A percentile compares a stretch with the other conserved stretches of the same genome.
These are phyloP conservation scores for Corella eumyota DNA, from an alignment of 23 tunicate species.

Conservation along the genomic window DNA sequence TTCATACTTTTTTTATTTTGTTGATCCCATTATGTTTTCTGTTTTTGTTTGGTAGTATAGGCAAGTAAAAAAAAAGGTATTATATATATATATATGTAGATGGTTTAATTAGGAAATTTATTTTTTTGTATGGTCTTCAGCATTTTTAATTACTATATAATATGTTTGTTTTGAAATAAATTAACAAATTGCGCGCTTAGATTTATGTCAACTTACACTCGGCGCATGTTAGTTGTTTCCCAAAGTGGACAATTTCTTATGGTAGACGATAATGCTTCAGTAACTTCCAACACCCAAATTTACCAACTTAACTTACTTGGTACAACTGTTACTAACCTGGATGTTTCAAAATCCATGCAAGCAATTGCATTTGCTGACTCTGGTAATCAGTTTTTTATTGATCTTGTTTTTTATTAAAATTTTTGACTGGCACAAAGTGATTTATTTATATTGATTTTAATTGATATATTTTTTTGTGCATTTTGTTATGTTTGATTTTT, in stretches of 20 bases:
- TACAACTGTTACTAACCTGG: conserved; percentile 37
- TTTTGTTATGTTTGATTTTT: neutral
- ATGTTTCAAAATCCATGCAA: conserved; percentile 59
- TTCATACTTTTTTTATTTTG: neutral
- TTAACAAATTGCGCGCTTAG: too few relatives aligned
- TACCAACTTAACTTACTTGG: conserved; percentile 68
- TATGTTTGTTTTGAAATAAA: too few relatives aligned
- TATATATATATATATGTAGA: too few relatives aligned
- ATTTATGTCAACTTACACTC: conserved; percentile 79
- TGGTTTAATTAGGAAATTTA: too few relatives aligned
- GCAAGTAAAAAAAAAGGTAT: too few relatives aligned
- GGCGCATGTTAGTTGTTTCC: conserved; percentile 64
- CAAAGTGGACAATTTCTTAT: conserved; percentile 85
- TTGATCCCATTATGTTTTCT: neutral
- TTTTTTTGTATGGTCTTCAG: too few relatives aligned
- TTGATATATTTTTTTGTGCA: neutral
- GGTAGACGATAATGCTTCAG: conserved; percentile 80
- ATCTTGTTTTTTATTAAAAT: neutral
- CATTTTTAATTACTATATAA: too few relatives aligned
- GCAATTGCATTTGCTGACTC: conserved; percentile 85
- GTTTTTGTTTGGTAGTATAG: too few relatives aligned
- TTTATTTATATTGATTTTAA: neutral
- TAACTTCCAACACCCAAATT: conserved; percentile 85
- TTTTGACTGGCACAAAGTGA: neutral
- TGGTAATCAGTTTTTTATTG: conserved; percentile 1